Base-by-base conservation (phyloP, 2,113 vertebrate species). In the Alectura lathami region DNA sequence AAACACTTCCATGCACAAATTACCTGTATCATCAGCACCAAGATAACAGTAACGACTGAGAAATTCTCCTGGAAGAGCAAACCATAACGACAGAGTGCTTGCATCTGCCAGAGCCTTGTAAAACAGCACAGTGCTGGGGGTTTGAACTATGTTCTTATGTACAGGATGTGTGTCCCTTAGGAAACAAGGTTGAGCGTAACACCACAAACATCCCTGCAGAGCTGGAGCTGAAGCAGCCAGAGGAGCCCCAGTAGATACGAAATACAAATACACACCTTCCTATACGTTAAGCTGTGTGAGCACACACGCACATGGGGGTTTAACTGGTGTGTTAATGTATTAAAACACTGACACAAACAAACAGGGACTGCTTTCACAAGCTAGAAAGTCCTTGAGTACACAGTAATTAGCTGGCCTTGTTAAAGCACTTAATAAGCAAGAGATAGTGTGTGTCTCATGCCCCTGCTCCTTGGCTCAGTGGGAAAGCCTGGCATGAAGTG, bases 341-440 rank as follows among this genome's bases (percentile, higher is more conserved):
- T 83, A 94, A 96, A 89, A 72, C 70, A 91, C 32, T 67, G 96
- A 93, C 75, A 96, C 73, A 93, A 93, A 96, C 87, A 94, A 94
- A 96, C 81, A 93, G 80, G 43, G 62, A 69, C 73, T 5, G 48
- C 66, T 96, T 92, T 90, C 82, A 48, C 87, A 81, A 91, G 83
- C 80, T 59, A 84, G 80, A 67, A 96, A 94, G 96, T 87, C 91
- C 89, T 96, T 91, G 78, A 93, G 75, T 77, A 83, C 40, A 36
- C 7, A 81, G 93, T 78, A 92, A 85, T 96, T 96, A 94, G 32
- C 78, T 66, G 68, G 64, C 81, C 85, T 91, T 89, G 56, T 50
- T 86, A 93, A 96, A 86, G 54, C 83, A 94, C 82, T 94, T 88
- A 94, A 88, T 78, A 82, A 93, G 83, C n/a, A 88, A 86, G 2